Conservation (phyloP, 2,888 invertebrate genomes). For the Drosophila tanythrix region DNA sequence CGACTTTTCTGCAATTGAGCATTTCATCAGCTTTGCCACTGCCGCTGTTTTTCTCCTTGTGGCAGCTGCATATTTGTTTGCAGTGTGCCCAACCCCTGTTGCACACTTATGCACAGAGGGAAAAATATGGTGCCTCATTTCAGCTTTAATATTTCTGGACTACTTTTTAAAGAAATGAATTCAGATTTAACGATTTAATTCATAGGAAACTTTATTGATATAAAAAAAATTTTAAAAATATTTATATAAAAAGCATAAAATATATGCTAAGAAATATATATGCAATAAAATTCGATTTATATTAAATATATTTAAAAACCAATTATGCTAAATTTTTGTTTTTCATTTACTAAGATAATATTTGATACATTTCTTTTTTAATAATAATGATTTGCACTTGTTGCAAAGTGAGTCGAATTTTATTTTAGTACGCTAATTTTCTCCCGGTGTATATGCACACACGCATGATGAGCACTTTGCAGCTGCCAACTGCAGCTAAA, state of each 20-base stretch:
- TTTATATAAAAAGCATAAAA: not conserved
- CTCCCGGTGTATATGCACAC: conserved; percentile 4
- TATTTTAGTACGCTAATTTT: not conserved
- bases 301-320: not conserved
- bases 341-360: not conserved
- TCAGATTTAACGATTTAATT: not conserved
- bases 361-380: not conserved
- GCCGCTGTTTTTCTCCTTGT: conserved; percentile 21
- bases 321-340: not conserved
- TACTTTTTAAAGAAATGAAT: not conserved
- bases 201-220: not conserved
- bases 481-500: conserved; percentile 72
- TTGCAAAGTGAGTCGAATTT: not conserved
- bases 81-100: conserved; percentile 10
- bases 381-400: not conserved
- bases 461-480: conserved; percentile 50
- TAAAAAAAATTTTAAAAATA: not conserved
- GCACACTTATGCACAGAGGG: conserved; percentile 17
- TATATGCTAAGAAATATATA: not conserved
- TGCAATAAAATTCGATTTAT: not conserved
- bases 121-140: not conserved
- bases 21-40: conserved; percentile 55
- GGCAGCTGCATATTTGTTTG: conserved; percentile 52
- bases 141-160: not conserved
- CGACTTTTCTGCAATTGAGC: conserved; percentile 49